phyloP scores from a whole-genome alignment of 1,140 invertebrate species.

The Monomorium pharaonis region DNA sequence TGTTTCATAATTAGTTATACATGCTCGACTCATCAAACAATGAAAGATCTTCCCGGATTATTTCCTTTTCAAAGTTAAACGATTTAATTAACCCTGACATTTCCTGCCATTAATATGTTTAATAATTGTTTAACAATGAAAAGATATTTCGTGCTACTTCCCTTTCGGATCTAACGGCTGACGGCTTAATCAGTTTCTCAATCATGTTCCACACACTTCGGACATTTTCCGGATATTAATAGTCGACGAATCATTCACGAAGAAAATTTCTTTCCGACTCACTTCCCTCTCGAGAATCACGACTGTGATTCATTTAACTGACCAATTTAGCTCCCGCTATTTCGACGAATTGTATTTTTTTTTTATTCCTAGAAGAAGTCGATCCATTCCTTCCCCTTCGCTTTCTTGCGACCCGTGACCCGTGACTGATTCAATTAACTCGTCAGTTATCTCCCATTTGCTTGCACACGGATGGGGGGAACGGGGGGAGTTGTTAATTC shows the following conservation, averaged over 20 bases:
- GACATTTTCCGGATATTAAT: neutral
- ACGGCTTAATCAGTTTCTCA: neutral
- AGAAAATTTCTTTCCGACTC: neutral
- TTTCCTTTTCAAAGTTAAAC: neutral
- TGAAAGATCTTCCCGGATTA: too few relatives aligned
- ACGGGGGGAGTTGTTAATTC: neutral
- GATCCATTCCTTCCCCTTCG: neutral
- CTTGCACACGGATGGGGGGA: too few relatives aligned
- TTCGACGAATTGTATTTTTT: constrained; percentile 30
- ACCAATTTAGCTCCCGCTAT: neutral
- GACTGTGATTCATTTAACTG: constrained; percentile 14
- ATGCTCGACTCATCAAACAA: neutral
- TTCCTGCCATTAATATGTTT: neutral
- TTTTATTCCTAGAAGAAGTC: constrained; percentile 11
- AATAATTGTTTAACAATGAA: neutral
- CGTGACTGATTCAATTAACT: constrained; percentile 30
- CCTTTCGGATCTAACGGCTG: neutral
- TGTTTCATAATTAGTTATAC: neutral
- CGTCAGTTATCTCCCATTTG: constrained; percentile 15
- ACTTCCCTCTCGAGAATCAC: neutral
- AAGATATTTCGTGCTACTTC: neutral
- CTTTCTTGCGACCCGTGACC: constrained; percentile 12
- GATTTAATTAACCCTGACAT: neutral
- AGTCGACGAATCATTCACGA: neutral
- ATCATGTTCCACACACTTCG: neutral